These are phyloP conservation scores for Pan troglodytes DNA, from an alignment of 2,113 vertebrate species.

Conservation along the genomic window NHGRI_mPanTro3-v2.1_pri NC_072407.2:32069001-32069500, in stretches of 20 bases:
- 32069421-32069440: background rate
- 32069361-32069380: background rate
- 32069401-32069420: slow-evolving; percentile 27
- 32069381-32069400: background rate
- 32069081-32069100: background rate
- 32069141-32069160: background rate
- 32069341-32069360: background rate
- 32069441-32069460: background rate
- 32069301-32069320: background rate
- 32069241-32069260: background rate
- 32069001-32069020: background rate
- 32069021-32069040: background rate
- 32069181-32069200: background rate
- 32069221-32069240: background rate
- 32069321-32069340: background rate
- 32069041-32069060: background rate
- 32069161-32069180: background rate
- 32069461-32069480: background rate
- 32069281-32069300: background rate
- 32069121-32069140: background rate
- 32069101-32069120: background rate
- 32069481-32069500: background rate
- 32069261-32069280: background rate
- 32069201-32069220: background rate
- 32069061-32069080: background rate